Base-by-base conservation (phyloP, 2,888 invertebrate species). In the Platycheirus rosarum region DNA sequence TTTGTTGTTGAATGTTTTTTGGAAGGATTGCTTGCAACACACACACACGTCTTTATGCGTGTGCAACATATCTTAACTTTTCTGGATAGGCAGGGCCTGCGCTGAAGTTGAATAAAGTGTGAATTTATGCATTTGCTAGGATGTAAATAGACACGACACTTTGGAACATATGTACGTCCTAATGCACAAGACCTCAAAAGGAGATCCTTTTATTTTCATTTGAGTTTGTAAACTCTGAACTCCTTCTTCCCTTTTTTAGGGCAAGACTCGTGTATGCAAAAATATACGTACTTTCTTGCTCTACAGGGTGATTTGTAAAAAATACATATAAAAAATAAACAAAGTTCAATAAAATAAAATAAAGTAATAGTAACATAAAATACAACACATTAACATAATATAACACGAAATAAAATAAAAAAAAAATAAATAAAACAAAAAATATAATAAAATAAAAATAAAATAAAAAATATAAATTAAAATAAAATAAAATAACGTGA, bases 61-160 rank as follows among this genome's bases (percentile, higher is more conserved):
- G 20, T 37, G 49, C 14, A 23, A 51, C 37, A 65, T 49, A 23
- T 18, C 6, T 13, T 18, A 20, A 9, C n/a, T 1, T n/a, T n/a
- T n/a, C n/a, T n/a, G n/a, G n/a, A 35, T 18, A 26, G 26, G 26
- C 2, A 26, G 26, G 26, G n/a, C n/a, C n/a, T 23, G 23, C 3
- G 23, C 23, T 2, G 23, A 23, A 23, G 29, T 0, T 26, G 16
- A 11, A 29, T 16, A 40, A 55, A 71, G 71, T 82, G 80, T 71
- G 66, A 68, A 74, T 79, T 68, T 74, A 79, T 79, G 68, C 62
- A 74, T 20, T 60, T 63, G 14, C 16, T 26, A 49, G 48, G 49
- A 73, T 63, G 63, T 63, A 51, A 69, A 75, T 35, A 53, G 55
- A 62, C 8, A 53, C 44, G 55, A 62, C 8, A 53, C 44, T 29